Evolutionary conservation across 2,113 vertebrate genomes (phyloP), one percentile per base, ranked within the genome.

Genomic region (Mohoua ochrocephala): DNA sequence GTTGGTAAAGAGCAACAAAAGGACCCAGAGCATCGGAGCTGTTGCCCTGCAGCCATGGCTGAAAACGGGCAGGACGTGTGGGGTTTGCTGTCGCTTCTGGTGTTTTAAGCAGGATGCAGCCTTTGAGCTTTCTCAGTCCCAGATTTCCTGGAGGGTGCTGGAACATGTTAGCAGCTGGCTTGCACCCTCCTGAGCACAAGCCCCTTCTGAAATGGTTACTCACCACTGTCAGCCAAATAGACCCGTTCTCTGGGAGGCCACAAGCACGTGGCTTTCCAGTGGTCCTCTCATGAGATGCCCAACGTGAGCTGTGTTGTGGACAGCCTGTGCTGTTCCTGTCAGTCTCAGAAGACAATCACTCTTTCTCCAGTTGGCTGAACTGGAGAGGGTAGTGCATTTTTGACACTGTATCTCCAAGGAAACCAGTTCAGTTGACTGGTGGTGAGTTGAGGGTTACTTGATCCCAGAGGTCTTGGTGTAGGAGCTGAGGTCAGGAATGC

Each of bases 31-130:
- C 19, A 8, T 47, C 4, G 1, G 11, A 70, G 56, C 45, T 91
- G 37, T 31, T 65, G 23, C 23, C 4, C 23, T 41, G 47, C 59
- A 63, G 35, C 35, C 44, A 7, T 33, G 45, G 28, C 45, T 52
- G 57, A 45, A 63, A 61, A 1, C 5, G 31, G 42, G 52, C 31
- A 56, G 56, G 30, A 45, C 2, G 2, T 0, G 3, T 13, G 24
- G 27, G 7, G 1, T 50, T 44, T 71, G 44, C 37, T 11, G 15
- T 39, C 35, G 35, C 19, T 59, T 49, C 6, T 7, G 3, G 12
- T 8, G 18, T 54, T 80, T 30, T 33, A 13, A 16, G 23, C 26
- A 69, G 39, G 33, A 30, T 33, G 20, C 14, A 33, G 2, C 50
- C 12, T 75, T 33, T 22, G 61, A 78, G 37, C 26, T 69, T 75